Conservation (phyloP, 2,113 vertebrate species). For the Pungitius pungitius region DNA sequence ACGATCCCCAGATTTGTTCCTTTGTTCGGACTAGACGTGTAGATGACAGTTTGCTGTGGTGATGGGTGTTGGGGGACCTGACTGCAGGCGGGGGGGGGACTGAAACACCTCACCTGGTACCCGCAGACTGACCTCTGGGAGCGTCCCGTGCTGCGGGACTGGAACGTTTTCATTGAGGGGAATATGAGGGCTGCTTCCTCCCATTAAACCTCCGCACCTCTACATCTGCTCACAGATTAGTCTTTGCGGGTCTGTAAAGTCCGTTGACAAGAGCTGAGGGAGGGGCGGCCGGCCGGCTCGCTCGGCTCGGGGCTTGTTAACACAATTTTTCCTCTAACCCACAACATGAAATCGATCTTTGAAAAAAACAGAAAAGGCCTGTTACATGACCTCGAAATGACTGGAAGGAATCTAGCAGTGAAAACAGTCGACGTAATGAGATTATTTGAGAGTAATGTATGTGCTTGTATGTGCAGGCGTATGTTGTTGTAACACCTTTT, state of each 20-base stretch:
- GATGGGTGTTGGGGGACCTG: too few relatives aligned
- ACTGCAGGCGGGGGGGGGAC: not conserved
- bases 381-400: slow-evolving; percentile 20
- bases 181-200: slow-evolving; percentile 10
- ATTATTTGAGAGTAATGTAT: not conserved
- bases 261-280: slow-evolving; percentile 54
- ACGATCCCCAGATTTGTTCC: too few relatives aligned
- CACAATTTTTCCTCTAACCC: slow-evolving; percentile 20
- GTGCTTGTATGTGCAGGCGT: not conserved
- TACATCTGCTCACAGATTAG: slow-evolving; percentile 24
- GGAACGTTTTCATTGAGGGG: not conserved
- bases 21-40: too few relatives aligned
- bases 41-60: too few relatives aligned
- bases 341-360: slow-evolving; percentile 19
- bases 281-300: slow-evolving; percentile 1
- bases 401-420: slow-evolving; percentile 16
- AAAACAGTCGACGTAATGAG: not conserved
- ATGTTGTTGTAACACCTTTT: not conserved
- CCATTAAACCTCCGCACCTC: slow-evolving; percentile 5
- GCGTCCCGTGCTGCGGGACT: not conserved
- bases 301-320: slow-evolving; percentile 54
- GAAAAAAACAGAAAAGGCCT: not conserved
- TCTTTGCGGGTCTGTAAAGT: slow-evolving; percentile 60
- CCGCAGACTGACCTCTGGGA: not conserved
- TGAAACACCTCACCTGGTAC: not conserved